Evolutionary conservation across 2,113 vertebrate species (phyloP).

Genomic region (Pristiophorus japonicus): DNA sequence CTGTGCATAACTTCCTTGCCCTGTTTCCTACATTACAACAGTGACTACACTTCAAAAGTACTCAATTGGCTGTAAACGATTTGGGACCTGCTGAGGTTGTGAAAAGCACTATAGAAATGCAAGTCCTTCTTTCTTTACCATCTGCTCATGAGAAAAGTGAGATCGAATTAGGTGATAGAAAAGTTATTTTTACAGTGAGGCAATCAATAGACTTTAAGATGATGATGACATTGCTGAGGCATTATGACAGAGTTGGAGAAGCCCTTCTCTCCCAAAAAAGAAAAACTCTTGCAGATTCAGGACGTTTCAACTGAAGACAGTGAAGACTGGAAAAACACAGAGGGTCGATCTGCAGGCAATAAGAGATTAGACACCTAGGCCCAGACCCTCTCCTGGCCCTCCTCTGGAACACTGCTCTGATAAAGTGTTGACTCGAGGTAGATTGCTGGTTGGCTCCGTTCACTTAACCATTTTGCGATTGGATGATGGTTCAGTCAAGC

Average conservation of each 20-base stretch:
- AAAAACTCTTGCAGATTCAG: neutral
- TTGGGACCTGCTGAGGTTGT: neutral
- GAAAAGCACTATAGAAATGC: neutral
- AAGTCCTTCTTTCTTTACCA: neutral
- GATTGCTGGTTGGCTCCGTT: neutral
- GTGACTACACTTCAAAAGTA: neutral
- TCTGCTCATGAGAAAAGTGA: neutral
- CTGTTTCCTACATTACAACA: neutral
- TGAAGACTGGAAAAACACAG: neutral
- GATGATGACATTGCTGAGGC: neutral
- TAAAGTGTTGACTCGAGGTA: neutral
- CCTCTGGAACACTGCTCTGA: neutral
- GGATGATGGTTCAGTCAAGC: neutral
- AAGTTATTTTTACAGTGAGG: neutral
- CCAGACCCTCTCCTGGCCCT: neutral
- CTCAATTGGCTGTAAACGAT: too few relatives aligned
- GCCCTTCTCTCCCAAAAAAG: neutral
- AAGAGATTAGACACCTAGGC: neutral
- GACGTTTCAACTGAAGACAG: neutral
- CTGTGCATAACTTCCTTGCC: too few relatives aligned
- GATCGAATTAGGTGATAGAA: too few relatives aligned
- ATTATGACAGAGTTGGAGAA: neutral
- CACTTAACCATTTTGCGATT: neutral
- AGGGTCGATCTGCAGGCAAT: neutral
- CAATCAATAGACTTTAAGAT: neutral